These are phyloP conservation scores for Choloepus didactylus DNA, from an alignment of 2,797 vertebrate genomes.

Conservation along the genomic window DNA sequence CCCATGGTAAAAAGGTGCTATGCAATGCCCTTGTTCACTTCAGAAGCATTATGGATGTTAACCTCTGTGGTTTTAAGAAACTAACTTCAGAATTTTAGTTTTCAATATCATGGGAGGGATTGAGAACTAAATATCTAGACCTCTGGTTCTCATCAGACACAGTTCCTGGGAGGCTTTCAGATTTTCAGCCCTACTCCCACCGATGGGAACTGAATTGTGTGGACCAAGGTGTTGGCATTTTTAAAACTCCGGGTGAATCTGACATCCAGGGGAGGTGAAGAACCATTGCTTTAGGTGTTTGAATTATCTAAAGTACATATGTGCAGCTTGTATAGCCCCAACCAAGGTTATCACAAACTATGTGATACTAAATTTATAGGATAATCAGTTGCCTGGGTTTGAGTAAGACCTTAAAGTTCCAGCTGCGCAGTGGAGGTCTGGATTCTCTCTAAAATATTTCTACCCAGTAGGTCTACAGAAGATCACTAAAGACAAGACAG, in stretches of 20 bases:
- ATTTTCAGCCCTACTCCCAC: background rate
- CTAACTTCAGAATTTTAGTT: background rate
- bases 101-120: background rate
- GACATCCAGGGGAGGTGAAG: background rate
- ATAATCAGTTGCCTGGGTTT: background rate
- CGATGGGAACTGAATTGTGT: background rate
- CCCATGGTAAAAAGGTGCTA: background rate
- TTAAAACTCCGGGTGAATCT: background rate
- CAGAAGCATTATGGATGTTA: background rate
- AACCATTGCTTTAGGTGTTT: background rate
- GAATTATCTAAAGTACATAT: background rate
- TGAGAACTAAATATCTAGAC: background rate
- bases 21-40: background rate
- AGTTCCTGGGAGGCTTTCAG: slow-evolving; percentile 22
- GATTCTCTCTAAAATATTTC: background rate
- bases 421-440: background rate
- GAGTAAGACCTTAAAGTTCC: background rate
- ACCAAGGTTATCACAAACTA: background rate
- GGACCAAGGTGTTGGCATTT: background rate
- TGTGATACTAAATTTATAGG: background rate
- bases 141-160: background rate
- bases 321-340: background rate
- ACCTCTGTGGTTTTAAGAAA: slow-evolving; percentile 9
- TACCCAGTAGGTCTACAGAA: background rate
- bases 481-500: background rate